Evolutionary conservation across 2,113 vertebrate genomes (phyloP), one percentile per base, ranked within the genome.

Genomic region (Bujurquina vittata): DNA sequence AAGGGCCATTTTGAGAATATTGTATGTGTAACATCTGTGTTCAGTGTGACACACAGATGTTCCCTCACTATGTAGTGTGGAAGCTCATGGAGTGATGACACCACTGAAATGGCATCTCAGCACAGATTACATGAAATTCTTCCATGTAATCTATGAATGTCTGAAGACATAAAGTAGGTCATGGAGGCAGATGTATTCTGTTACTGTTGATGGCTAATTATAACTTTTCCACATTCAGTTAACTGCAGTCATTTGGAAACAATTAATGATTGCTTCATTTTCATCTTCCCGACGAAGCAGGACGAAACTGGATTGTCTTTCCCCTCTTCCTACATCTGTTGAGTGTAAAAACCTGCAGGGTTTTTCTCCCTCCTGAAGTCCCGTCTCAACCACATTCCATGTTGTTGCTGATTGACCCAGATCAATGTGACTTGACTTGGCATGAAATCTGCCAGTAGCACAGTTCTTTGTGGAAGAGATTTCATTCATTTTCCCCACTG

Each of bases 321-420:
- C 55, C 40, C 11, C 0, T 75, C 17, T 29, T 49, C 22, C 58
- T 29, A 78, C 77, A 89, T 88, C 84, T 84, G 77, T 59, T 81
- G 17, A 17, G 75, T 40, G 33, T 79, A 85, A 57, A n/a, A n/a
- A n/a, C n/a, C n/a, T n/a, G n/a, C 5, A 14, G 0, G 3, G 1
- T 1, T 29, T 23, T 62, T 11, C 18, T 10, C 40, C 2, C 37
- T 0, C 79, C 14, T 7, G 12, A 73, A 57, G 31, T 29, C 49
- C 60, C 22, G 58, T 56, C 18, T 37, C 40, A 58, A 55, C 61
- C 62, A 29, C 78, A 63, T 26, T 55, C 73, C 31, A 69, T 56
- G 12, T 67, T 58, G 63, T 11, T 29, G n/a, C 31, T 35, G 29
- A n/a, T n/a, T n/a, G n/a, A n/a, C 73, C 58, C 67, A 81, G 67